phyloP scores from a whole-genome alignment of 2,113 vertebrate genomes.

The Erythrocercus mccallii region DNA sequence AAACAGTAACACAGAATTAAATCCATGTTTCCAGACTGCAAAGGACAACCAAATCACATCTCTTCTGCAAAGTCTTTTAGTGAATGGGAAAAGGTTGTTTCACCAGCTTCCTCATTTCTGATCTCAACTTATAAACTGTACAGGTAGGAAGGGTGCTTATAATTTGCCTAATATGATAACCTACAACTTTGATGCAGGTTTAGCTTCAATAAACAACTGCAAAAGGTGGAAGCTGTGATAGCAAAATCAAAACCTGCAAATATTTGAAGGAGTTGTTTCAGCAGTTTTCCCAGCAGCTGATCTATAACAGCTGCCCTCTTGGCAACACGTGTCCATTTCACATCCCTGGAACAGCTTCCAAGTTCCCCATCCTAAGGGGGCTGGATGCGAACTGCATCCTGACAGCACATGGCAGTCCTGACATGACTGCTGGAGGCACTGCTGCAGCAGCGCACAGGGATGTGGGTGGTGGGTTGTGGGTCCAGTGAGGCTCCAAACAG shows the following conservation, averaged over 20 bases:
- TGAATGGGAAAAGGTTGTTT: not conserved
- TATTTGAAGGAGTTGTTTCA: not conserved
- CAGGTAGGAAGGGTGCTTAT: not conserved
- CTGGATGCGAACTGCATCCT: rapidly evolving
- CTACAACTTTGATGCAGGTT: not conserved
- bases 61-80: not conserved
- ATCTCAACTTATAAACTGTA: not conserved
- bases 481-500: rapidly evolving
- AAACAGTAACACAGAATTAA: not conserved
- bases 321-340: not conserved
- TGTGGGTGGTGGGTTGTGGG: rapidly evolving
- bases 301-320: not conserved
- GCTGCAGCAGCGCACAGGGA: not conserved
- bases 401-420: rapidly evolving
- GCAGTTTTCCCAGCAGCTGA: not conserved
- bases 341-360: not conserved
- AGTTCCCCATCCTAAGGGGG: not conserved
- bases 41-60: not conserved
- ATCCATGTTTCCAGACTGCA: not conserved
- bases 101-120: not conserved
- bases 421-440: rapidly evolving
- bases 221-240: not conserved
- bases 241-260: not conserved
- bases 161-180: not conserved
- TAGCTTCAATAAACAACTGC: not conserved